Percentiles rank a stretch among this genome's conserved stretches.
Conservation (phyloP, 2,113 vertebrate species). For the Brachyhypopomus occidentalis region DNA sequence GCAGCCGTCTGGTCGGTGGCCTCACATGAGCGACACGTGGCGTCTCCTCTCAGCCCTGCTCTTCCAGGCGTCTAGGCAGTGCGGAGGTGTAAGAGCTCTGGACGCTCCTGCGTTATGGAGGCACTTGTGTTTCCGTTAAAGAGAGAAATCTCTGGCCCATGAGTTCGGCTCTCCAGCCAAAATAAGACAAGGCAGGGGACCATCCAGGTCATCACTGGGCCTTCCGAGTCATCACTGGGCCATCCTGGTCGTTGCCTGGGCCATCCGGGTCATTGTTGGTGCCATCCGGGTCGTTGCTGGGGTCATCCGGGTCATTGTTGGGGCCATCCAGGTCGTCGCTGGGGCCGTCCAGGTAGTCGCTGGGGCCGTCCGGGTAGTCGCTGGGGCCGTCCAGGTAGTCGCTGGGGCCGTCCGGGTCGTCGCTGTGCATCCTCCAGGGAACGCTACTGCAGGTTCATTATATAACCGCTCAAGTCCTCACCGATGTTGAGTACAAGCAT, state of each 20-base stretch:
- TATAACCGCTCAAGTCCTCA: conserved; percentile 37
- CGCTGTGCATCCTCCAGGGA: conserved; percentile 42
- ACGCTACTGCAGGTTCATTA: conserved; percentile 49
- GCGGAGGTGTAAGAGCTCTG: too few relatives aligned
- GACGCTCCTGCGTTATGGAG: neutral
- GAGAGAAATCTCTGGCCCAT: neutral
- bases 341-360: neutral
- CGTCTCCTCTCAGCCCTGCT: neutral
- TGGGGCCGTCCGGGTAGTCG: conserved; percentile 5
- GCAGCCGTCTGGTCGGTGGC: conserved; percentile 16
- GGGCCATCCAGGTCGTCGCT: conserved; percentile 29
- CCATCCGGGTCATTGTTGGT: conserved; percentile 32
- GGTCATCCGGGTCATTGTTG: conserved; percentile 20
- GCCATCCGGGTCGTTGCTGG: neutral
- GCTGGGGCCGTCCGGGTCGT: conserved; percentile 1
- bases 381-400: neutral
- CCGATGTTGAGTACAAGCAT: conserved; percentile 36
- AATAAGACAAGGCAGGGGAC: conserved; percentile 36
- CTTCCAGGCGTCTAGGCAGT: conserved; percentile 21
- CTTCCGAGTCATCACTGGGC: too few relatives aligned
- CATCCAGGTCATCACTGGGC: conserved; percentile 45
- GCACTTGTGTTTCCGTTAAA: conserved; percentile 18
- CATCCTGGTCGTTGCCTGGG: neutral
- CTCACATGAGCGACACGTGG: neutral
- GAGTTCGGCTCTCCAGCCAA: conserved; percentile 31